These are phyloP conservation scores for Coenobita brevimanus DNA, from an alignment of 1,140 invertebrate species.

Conservation along the genomic window DNA sequence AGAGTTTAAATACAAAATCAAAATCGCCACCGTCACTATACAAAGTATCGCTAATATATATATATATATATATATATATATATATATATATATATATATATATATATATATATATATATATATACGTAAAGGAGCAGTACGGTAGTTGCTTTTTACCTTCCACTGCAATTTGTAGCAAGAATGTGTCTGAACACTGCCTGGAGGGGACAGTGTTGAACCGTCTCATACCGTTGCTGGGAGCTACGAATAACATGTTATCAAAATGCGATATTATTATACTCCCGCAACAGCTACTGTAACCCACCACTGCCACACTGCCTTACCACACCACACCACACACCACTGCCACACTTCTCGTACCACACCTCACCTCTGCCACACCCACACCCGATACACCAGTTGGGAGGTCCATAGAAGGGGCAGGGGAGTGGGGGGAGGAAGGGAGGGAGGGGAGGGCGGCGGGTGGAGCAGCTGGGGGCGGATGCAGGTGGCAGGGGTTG, in stretches of 20 bases:
- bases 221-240: too few relatives aligned
- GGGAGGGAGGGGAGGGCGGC: background rate
- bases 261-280: background rate
- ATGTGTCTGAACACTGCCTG: background rate
- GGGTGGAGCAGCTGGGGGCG: background rate
- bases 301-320: background rate
- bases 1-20: background rate
- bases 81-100: constrained; percentile 8
- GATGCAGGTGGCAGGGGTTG: background rate
- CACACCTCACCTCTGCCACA: background rate
- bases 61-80: constrained; percentile 14
- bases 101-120: constrained; percentile 13
- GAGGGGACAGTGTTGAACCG: background rate
- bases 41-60: background rate
- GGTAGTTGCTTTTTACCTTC: too few relatives aligned
- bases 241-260: too few relatives aligned
- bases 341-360: background rate
- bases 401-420: background rate
- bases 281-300: too few relatives aligned
- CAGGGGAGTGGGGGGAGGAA: background rate
- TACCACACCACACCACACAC: background rate
- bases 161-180: background rate
- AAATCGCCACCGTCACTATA: background rate
- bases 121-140: background rate
- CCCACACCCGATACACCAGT: background rate